A percentile compares a stretch with the other conserved stretches of the same genome.
Conservation (phyloP, 2,797 vertebrate species). For the Pogoniulus pusillus region DNA sequence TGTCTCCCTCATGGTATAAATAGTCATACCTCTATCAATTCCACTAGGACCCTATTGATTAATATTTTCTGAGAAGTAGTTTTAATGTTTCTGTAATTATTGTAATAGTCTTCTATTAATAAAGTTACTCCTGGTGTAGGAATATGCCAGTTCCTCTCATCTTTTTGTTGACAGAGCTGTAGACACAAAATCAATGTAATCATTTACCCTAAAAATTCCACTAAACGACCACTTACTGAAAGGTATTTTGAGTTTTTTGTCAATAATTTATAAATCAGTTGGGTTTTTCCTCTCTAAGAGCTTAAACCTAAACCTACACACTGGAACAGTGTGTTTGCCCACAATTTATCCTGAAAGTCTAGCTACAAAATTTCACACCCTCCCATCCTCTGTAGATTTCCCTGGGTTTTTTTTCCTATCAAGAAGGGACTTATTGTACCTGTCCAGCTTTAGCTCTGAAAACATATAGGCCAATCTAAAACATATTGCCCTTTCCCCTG, state of each 20-base stretch:
- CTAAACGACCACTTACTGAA: neutral
- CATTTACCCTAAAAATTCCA: neutral
- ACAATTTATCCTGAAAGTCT: neutral
- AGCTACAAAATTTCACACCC: neutral
- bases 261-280: neutral
- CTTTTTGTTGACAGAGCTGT: neutral
- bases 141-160: neutral
- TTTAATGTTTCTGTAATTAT: neutral
- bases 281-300: neutral
- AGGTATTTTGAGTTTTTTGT: neutral
- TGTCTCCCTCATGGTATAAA: neutral
- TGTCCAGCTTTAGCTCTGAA: slow-evolving; percentile 21
- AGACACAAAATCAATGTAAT: neutral
- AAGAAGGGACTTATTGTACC: neutral
- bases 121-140: neutral
- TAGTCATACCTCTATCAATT: neutral
- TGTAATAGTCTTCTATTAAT: neutral
- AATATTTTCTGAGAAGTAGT: slow-evolving; percentile 9
- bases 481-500: slow-evolving; percentile 15
- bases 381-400: neutral
- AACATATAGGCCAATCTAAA: slow-evolving; percentile 37
- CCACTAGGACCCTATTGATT: neutral
- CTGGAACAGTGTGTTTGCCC: neutral
- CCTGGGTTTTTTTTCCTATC: neutral
- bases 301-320: neutral